These are phyloP conservation scores for Bradypodion pumilum DNA, from an alignment of 2,797 vertebrate genomes.

Conservation along the genomic window DNA sequence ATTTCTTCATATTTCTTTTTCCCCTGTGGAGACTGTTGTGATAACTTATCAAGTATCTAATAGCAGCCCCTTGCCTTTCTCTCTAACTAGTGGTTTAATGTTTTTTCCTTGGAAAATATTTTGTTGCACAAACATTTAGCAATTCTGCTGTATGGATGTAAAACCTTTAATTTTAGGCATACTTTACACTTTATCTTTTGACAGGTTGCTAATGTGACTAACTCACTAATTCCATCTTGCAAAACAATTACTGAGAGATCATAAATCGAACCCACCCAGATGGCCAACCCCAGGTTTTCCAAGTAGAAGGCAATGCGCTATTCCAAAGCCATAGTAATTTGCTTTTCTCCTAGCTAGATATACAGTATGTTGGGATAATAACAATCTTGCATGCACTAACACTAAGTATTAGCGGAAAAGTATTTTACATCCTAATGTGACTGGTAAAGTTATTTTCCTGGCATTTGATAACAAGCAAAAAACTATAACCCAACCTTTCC, in stretches of 20 bases:
- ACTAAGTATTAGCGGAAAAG: no score
- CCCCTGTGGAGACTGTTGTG: not conserved
- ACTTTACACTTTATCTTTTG: not conserved
- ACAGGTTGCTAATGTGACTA: not conserved
- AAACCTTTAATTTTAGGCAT: conserved; percentile 11
- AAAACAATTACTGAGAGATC: not conserved
- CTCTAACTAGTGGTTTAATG: conserved; percentile 2
- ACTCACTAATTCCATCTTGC: not conserved
- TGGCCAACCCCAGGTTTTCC: not conserved
- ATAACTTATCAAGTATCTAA: conserved; percentile 12
- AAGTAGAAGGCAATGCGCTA: no score
- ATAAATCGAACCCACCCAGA: not conserved
- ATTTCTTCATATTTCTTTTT: conserved; percentile 3
- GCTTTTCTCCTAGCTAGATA: not conserved
- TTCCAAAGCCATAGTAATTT: not conserved
- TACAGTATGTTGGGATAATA: no score
- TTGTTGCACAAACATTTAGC: not conserved
- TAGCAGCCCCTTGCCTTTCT: not conserved
- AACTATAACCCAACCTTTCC: no score
- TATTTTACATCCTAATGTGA: no score
- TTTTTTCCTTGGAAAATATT: not conserved
- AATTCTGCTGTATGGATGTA: not conserved
- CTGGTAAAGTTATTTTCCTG: no score
- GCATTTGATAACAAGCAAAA: no score
- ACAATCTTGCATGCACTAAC: no score